These are phyloP conservation scores for Syngnathus acus DNA, from an alignment of 2,797 vertebrate genomes.

Conservation along the genomic window DNA sequence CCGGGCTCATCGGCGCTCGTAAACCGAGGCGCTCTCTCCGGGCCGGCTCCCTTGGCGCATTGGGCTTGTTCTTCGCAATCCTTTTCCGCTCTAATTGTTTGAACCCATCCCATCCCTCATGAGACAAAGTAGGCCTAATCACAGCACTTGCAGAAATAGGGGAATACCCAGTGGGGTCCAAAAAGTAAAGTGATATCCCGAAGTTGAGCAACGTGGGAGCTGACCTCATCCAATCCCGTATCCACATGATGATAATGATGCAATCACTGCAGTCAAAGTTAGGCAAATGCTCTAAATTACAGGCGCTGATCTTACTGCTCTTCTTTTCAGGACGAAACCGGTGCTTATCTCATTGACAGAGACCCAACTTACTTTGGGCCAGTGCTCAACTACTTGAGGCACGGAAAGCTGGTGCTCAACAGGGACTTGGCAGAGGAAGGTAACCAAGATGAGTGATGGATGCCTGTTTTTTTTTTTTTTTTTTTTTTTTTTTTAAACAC, in stretches of 20 bases:
- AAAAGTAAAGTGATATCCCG: slow-evolving; percentile 40
- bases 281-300: background rate
- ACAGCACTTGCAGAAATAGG: slow-evolving; percentile 56
- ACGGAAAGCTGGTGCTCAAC: slow-evolving; percentile 97
- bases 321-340: slow-evolving; percentile 84
- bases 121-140: slow-evolving; percentile 53
- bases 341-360: slow-evolving; percentile 98
- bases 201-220: slow-evolving; percentile 30
- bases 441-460: slow-evolving; percentile 31
- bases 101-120: slow-evolving; percentile 18
- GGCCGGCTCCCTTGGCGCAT: slow-evolving; percentile 32
- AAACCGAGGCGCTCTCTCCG: slow-evolving; percentile 38
- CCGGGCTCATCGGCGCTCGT: slow-evolving; percentile 26
- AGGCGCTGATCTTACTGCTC: background rate
- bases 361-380: slow-evolving; percentile 97
- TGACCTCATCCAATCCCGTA: slow-evolving; percentile 30
- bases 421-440: slow-evolving; percentile 98
- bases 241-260: background rate
- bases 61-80: slow-evolving; percentile 44
- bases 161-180: slow-evolving; percentile 61
- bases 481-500: background rate
- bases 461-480: background rate
- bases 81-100: slow-evolving; percentile 71
- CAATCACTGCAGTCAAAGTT: background rate
- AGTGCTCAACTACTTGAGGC: slow-evolving; percentile 95